Base-by-base conservation (phyloP, 2,797 vertebrate species). In the Chromobotia macracanthus region DNA sequence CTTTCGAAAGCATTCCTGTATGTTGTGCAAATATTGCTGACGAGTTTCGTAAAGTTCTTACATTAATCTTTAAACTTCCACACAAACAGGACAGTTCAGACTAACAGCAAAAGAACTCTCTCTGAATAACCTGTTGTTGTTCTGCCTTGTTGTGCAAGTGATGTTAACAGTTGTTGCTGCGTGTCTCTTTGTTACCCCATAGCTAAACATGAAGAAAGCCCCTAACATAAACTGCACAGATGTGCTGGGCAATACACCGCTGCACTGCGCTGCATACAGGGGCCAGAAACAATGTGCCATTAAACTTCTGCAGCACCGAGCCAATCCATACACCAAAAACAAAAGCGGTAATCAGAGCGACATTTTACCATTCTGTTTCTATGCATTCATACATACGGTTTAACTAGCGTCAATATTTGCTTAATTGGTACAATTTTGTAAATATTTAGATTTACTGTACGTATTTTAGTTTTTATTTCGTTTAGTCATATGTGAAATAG, bases 251-350 rank as follows among this genome's bases (percentile, higher is more conserved):
- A 99, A 99, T 87, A 99, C 97, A 0, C 96, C 97, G 0, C 87
- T 99, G 85, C 97, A 99, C 81, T 98, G 95, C 66, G 95, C 96
- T 11, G 95, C 96, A 0, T 99, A 99, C 89, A 95, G 97, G 18
- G 96, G 95, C 35, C 96, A 97, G 85, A 96, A 92, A 82, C 95
- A 94, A 9, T 97, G 96, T 80, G 97, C 95, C 68, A 74, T 95
- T 80, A 97, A 95, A 85, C 95, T 99, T 85, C 93, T 99, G 0
- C 96, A 92, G 91, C 93, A 89, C 31, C 95, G 96, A 66, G 96
- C 97, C 80, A 91, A 91, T 81, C 91, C 93, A 65, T 92, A 91
- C 82, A 88, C 94, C 86, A 95, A 91, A 87, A 99, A 99, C 89
- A 96, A 96, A 84, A 96, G 96, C 7, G 95, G 97, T 98, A 89